Percentiles rank a stretch among this genome's conserved stretches.
Evolutionary conservation across 2,888 invertebrate species (phyloP).

Genomic region (Therioaphis trifolii): DNA sequence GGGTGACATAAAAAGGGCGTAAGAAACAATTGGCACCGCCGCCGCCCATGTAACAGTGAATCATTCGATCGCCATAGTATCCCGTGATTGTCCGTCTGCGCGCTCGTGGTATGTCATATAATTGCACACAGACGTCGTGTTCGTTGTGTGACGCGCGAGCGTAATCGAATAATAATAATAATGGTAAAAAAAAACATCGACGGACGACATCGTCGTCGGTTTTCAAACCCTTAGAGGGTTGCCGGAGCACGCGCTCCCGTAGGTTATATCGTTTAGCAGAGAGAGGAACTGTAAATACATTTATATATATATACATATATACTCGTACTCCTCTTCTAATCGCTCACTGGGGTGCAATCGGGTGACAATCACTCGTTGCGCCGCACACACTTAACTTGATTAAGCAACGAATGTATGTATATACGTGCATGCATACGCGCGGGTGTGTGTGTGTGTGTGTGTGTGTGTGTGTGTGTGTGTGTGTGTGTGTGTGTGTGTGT

Average conservation of each 20-base stretch:
- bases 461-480: not conserved
- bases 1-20: not conserved
- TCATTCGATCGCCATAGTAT: not conserved
- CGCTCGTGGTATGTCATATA: too few species aligned
- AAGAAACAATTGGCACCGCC: conserved; percentile 5
- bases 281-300: too few species aligned
- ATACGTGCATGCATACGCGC: not conserved
- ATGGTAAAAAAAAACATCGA: not conserved
- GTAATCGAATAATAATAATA: conserved; percentile 24
- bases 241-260: not conserved
- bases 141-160: not conserved
- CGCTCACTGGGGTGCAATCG: conserved; percentile 62
- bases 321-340: conserved; percentile 33
- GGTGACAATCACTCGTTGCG: conserved; percentile 56
- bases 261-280: conserved; percentile 34
- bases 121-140: not conserved
- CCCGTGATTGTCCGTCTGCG: conserved; percentile 18
- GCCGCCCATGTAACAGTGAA: conserved; percentile 3
- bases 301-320: too few species aligned
- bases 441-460: not conserved
- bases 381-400: conserved; percentile 61
- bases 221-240: conserved; percentile 16
- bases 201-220: conserved; percentile 42
- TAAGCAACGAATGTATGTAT: conserved; percentile 37
- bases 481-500: not conserved